Base-by-base conservation (phyloP, 2,888 invertebrate genomes). In the Orthosia gothica region DNA sequence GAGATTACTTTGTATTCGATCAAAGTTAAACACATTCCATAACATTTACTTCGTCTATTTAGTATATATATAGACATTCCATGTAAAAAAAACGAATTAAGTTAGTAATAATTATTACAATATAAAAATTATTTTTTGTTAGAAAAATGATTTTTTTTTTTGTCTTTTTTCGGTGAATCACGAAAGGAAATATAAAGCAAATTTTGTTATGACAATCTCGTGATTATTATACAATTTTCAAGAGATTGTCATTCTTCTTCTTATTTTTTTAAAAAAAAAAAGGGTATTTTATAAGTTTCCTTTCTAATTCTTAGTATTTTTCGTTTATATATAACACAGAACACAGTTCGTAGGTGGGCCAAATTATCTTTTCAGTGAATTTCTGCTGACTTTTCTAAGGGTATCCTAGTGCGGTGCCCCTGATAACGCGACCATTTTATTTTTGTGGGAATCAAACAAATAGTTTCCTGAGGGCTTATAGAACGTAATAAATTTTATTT, bases 401-500 rank as follows among this genome's bases (percentile, higher is more conserved):
- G 83, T 79, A 87, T 84, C 79, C 84, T 88, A 83, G 82, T 88
- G 87, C 75, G 86, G 79, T 78, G 73, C 74, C 76, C 63, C 87
- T 88, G 92, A 92, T 92, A 92, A 90, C 89, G 84, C 70, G 82
- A 73, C 89, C 90, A 90, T 91, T 93, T 93, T 92, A 92, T 91
- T 93, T 91, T 92, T 89, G 91, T 90, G 89, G 86, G 90, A 92
- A 92, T 92, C 91, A 89, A 92, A 93, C 92, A 93, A 93, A 93
- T 93, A 93, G 93, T 91, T 92, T 91, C 86, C 91, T 87, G 77
- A 85, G 86, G 93, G 91, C 90, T 91, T 90, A 92, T 90, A 85
- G 90, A 89, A 87, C 20, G 92, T 91, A 93, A 93, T 93, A 93
- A 93, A 93, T 93, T 93, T 92, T 89, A 90, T 91, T 92, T 90